These are phyloP conservation scores for Stenodera caucasica DNA, from an alignment of 2,888 invertebrate genomes.

Conservation along the genomic window DNA sequence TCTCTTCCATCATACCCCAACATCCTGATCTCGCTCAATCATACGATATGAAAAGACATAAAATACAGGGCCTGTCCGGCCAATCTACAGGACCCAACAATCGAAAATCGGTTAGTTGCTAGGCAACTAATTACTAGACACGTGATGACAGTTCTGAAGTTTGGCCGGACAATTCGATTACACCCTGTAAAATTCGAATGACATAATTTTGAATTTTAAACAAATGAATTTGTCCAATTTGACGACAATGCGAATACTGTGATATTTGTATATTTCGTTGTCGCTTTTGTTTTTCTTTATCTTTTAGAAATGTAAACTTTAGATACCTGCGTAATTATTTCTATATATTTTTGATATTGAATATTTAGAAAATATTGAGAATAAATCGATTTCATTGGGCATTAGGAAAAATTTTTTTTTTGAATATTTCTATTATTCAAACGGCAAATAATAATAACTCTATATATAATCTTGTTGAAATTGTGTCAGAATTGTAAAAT, in stretches of 20 bases:
- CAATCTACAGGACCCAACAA: too few relatives aligned
- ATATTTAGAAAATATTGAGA: slow-evolving; percentile 30
- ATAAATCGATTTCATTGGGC: slow-evolving; percentile 34
- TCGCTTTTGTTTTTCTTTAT: slow-evolving; percentile 23
- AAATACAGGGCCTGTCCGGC: too few relatives aligned
- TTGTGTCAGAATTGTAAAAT: slow-evolving; percentile 32
- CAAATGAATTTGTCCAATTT: slow-evolving; percentile 12
- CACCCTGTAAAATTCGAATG: slow-evolving; percentile 5
- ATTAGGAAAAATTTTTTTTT: slow-evolving; percentile 27
- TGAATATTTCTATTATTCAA: not conserved
- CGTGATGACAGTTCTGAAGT: too few relatives aligned
- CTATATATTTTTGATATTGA: slow-evolving; percentile 47
- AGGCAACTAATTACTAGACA: too few relatives aligned
- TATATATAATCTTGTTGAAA: slow-evolving; percentile 8
- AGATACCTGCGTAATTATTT: slow-evolving; percentile 30
- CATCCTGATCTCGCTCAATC: slow-evolving; percentile 3
- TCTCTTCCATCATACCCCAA: not conserved
- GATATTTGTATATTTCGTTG: slow-evolving; percentile 52
- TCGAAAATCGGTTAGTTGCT: too few relatives aligned
- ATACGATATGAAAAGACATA: not conserved
- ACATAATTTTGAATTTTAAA: not conserved
- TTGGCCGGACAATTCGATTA: too few relatives aligned
- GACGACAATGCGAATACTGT: slow-evolving; percentile 49
- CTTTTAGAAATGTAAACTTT: slow-evolving; percentile 40
- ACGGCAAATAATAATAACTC: too few relatives aligned